Base-by-base conservation (phyloP, 2,888 invertebrate genomes). In the Drosophila sordidapex region DNA sequence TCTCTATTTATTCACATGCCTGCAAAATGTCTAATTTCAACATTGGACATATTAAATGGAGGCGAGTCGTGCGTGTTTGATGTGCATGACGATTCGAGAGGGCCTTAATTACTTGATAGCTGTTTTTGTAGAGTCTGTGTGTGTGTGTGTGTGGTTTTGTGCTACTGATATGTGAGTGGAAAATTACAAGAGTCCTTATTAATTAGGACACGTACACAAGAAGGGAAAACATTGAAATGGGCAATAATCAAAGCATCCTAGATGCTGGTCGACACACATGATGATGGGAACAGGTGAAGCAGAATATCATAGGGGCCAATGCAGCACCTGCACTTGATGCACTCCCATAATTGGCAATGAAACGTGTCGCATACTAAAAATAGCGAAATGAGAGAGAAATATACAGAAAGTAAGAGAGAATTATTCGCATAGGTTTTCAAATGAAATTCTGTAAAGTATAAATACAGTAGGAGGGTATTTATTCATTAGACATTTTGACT, bases 151-250 rank as follows among this genome's bases (percentile, higher is more conserved):
- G 31, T 31, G 15, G 15, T 49, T 48, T 36, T 48, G n/a, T 70
- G 46, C 60, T 18, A n/a, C 10, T 60, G 33, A 61, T 35, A 58
- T 56, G 65, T 60, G 53, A 57, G 80, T 43, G 27, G 27, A 66
- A 66, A 63, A 40, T 76, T 68, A 65, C 33, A 71, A 67, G 86
- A 68, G 74, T 70, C 53, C 66, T 59, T 87, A 84, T 86, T 90
- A 90, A 86, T 88, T 90, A 81, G 71, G 76, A 72, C 89, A 86
- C 86, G 81, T 79, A 74, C 81, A 66, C 49, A 74, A 46, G 33
- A 53, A 40, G 40, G 40, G 52, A 72, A 65, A 65, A 64, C 67
- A 65, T 38, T 46, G 51, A 66, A 60, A 36, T 57, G 60, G 60
- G 70, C 71, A 83, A 83, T 83, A 83, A 76, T 89, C 83, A 83